These are phyloP conservation scores for Polydrusus tereticollis DNA, from an alignment of 2,888 invertebrate species.

Conservation along the genomic window DNA sequence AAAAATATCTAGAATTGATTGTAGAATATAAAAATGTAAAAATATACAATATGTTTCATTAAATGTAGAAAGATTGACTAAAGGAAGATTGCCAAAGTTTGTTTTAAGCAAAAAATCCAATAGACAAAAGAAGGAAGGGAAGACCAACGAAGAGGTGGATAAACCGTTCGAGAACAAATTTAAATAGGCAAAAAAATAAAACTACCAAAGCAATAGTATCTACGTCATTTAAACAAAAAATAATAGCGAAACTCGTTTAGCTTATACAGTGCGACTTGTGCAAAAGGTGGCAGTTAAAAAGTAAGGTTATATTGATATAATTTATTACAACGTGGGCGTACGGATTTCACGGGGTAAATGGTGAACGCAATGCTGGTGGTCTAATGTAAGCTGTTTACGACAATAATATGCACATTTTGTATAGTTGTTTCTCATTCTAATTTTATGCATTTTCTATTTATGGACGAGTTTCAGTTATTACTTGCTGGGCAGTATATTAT, in stretches of 20 bases:
- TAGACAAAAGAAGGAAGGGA: too few species aligned
- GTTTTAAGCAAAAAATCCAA: too few species aligned
- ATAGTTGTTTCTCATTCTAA: slow-evolving; percentile 42
- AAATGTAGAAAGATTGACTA: too few species aligned
- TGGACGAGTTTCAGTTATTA: slow-evolving; percentile 24
- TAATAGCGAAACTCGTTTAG: background rate
- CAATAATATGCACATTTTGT: slow-evolving; percentile 46
- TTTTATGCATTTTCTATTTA: slow-evolving; percentile 40
- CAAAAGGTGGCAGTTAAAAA: slow-evolving; percentile 12
- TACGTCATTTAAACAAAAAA: too few species aligned
- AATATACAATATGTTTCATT: too few species aligned
- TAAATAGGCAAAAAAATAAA: too few species aligned
- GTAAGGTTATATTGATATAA: slow-evolving; percentile 25
- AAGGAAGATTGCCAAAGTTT: too few species aligned
- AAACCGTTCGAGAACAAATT: too few species aligned
- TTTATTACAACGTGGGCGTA: slow-evolving; percentile 26
- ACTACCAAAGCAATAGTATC: too few species aligned
- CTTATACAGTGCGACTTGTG: background rate
- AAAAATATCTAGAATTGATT: too few species aligned
- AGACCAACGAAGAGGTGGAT: too few species aligned
- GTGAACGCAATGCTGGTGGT: slow-evolving; percentile 42
- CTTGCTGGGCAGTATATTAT: slow-evolving; percentile 18
- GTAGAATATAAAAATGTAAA: too few species aligned
- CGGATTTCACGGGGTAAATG: slow-evolving; percentile 27
- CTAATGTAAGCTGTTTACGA: slow-evolving; percentile 45